Conservation (phyloP, 2,113 vertebrate species). For the Eudyptes chrysolophus region DNA sequence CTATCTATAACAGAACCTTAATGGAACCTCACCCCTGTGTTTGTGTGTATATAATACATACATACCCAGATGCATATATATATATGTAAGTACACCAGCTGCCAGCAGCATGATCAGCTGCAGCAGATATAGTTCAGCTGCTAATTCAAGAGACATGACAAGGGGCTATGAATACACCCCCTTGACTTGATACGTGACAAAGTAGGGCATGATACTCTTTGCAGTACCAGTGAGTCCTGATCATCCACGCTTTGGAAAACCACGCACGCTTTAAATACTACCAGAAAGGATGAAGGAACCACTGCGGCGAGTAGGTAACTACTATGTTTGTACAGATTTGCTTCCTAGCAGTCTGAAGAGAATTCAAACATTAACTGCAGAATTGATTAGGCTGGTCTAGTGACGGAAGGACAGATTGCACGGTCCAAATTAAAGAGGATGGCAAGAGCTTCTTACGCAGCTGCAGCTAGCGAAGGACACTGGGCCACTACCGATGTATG, state of each 20-base stretch:
- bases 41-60: neutral
- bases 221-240: neutral
- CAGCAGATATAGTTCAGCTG: neutral
- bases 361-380: neutral
- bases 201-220: neutral
- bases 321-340: neutral
- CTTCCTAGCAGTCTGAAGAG: neutral
- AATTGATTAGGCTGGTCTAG: neutral
- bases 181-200: neutral
- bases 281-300: neutral
- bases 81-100: neutral
- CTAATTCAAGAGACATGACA: neutral
- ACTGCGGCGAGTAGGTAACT: neutral
- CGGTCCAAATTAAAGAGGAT: neutral
- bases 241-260: neutral
- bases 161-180: neutral
- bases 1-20: neutral
- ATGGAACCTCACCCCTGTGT: neutral
- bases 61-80: neutral
- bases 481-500: neutral
- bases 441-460: neutral
- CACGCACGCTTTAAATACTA: neutral
- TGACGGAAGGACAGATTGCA: neutral
- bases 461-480: neutral
- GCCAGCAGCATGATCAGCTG: neutral